Conservation (phyloP, 1,140 invertebrate genomes). For the Papilio machaon region DNA sequence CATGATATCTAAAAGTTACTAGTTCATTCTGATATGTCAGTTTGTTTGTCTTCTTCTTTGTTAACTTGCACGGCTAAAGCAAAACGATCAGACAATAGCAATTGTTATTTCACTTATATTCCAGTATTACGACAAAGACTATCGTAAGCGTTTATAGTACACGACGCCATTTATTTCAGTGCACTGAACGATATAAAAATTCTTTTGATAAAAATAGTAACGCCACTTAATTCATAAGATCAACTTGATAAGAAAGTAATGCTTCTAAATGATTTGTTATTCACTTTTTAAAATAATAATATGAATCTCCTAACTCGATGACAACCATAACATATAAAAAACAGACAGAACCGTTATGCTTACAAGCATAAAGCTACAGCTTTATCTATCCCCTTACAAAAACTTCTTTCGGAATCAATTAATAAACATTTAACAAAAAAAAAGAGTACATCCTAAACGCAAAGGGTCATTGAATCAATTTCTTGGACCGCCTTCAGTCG, state of each 20-base stretch:
- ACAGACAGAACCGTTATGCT: neutral
- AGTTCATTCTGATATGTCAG: neutral
- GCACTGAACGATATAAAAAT: neutral
- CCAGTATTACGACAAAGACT: neutral
- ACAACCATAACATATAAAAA: neutral
- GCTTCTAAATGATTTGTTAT: neutral
- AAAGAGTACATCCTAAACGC: constrained; percentile 7
- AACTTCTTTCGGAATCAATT: neutral
- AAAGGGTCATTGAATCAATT: constrained; percentile 28
- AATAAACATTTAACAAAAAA: constrained; percentile 1
- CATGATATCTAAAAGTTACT: neutral
- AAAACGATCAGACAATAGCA: neutral
- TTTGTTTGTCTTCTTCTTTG: neutral
- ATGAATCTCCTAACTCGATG: neutral
- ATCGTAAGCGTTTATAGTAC: neutral
- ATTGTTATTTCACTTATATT: neutral
- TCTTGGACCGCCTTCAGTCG: constrained; percentile 5
- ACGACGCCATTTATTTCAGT: neutral
- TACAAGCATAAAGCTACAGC: neutral
- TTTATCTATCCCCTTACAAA: neutral
- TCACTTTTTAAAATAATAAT: neutral
- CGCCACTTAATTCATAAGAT: too few species aligned
- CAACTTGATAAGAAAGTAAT: neutral
- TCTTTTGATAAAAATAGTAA: too few species aligned
- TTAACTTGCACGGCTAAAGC: neutral